A percentile compares a stretch with the other conserved stretches of the same genome.
phyloP scores from a whole-genome alignment of 2,113 vertebrate species.

The Desmodus rotundus region DNA sequence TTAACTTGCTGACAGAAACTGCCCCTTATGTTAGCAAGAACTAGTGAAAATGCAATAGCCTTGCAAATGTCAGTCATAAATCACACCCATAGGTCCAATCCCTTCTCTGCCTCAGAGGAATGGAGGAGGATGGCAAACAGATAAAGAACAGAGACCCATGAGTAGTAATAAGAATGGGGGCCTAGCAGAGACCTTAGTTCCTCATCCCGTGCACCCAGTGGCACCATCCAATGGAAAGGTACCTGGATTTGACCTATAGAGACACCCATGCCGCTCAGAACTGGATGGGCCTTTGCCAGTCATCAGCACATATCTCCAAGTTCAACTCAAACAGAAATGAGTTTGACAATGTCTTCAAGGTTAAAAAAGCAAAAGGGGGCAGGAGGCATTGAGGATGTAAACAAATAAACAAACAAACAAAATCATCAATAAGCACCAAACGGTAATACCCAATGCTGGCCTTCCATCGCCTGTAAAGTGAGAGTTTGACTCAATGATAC shows the following conservation, averaged over 20 bases:
- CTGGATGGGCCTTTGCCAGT: not conserved
- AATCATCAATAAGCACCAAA: not conserved
- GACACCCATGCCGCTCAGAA: not conserved
- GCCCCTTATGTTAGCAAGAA: not conserved
- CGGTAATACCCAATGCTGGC: too few relatives aligned
- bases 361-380: not conserved
- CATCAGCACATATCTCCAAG: not conserved
- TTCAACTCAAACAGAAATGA: not conserved
- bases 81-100: not conserved
- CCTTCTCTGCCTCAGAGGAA: not conserved
- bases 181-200: not conserved
- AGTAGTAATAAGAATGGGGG: not conserved
- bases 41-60: not conserved
- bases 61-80: not conserved
- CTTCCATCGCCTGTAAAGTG: not conserved
- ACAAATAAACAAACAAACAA: not conserved
- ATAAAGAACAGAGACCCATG: not conserved
- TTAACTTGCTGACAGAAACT: conserved; percentile 20
- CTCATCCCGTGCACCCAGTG: rapidly evolving
- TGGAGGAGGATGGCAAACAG: not conserved
- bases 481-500: not conserved
- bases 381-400: not conserved
- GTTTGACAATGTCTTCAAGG: not conserved
- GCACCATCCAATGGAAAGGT: not conserved
- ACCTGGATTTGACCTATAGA: not conserved